These are phyloP conservation scores for Formica exsecta DNA, from an alignment of 1,140 invertebrate genomes.

Conservation along the genomic window DNA sequence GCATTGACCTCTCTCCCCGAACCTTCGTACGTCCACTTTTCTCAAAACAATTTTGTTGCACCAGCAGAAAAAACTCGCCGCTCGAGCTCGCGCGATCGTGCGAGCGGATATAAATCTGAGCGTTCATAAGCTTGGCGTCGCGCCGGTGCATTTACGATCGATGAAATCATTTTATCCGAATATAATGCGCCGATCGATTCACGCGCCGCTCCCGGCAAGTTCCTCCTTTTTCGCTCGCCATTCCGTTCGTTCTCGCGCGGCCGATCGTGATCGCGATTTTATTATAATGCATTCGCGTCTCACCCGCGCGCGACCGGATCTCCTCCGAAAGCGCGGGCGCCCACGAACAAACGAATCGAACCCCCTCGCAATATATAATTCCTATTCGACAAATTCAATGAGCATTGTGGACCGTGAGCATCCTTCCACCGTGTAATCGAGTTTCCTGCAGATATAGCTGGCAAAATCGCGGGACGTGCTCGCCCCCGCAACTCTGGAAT, in stretches of 20 bases:
- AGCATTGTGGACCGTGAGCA: slow-evolving; percentile 74
- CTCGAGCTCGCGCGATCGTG: neutral
- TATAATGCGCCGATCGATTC: slow-evolving; percentile 72
- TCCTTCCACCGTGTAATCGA: slow-evolving; percentile 76
- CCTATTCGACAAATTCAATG: slow-evolving; percentile 79
- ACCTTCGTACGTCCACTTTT: slow-evolving; percentile 23
- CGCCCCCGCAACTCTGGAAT: slow-evolving; percentile 39
- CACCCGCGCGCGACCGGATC: slow-evolving; percentile 20
- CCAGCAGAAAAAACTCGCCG: slow-evolving; percentile 12
- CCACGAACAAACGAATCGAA: slow-evolving; percentile 41
- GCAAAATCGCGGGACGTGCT: slow-evolving; percentile 57
- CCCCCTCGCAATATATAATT: slow-evolving; percentile 73
- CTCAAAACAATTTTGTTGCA: slow-evolving; percentile 64
- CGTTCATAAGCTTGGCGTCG: slow-evolving; percentile 68
- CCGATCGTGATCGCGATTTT: slow-evolving; percentile 74
- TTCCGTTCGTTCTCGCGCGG: neutral
- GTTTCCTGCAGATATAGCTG: slow-evolving; percentile 69
- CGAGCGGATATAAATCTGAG: slow-evolving; percentile 69
- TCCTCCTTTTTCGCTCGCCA: slow-evolving; percentile 41
- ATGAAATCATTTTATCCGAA: slow-evolving; percentile 79
- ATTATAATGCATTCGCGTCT: slow-evolving; percentile 70
- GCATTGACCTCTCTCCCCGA: slow-evolving; percentile 16
- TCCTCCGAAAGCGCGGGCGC: slow-evolving; percentile 24
- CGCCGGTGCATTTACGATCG: slow-evolving; percentile 75
- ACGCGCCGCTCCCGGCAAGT: slow-evolving; percentile 58